These are phyloP conservation scores for Trypoxylon attenuatum DNA, from an alignment of 2,888 invertebrate genomes.

Conservation along the genomic window DNA sequence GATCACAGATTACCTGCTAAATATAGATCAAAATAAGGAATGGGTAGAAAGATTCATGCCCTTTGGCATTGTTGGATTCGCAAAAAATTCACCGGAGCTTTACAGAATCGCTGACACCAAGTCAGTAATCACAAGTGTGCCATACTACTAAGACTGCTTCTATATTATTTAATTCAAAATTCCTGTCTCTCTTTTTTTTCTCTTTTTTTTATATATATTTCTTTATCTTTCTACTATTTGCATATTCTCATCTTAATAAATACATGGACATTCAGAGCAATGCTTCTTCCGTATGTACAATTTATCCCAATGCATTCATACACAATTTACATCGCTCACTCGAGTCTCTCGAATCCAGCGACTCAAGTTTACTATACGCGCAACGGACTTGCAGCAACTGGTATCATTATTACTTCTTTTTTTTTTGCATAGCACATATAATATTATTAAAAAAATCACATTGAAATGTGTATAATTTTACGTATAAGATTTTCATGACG, in stretches of 20 bases:
- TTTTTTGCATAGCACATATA: slow-evolving; percentile 8
- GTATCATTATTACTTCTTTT: background rate
- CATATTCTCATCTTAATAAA: slow-evolving; percentile 32
- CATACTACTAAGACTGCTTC: slow-evolving; percentile 57
- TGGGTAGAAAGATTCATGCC: slow-evolving; percentile 60
- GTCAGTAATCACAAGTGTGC: slow-evolving; percentile 56
- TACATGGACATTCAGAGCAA: slow-evolving; percentile 20
- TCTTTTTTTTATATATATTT: slow-evolving; percentile 17
- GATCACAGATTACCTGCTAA: slow-evolving; percentile 57
- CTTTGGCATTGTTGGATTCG: slow-evolving; percentile 60
- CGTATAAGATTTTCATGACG: background rate
- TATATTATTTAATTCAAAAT: slow-evolving; percentile 11
- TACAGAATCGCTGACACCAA: slow-evolving; percentile 54
- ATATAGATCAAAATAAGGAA: slow-evolving; percentile 42
- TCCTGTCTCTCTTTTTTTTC: background rate
- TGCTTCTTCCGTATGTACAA: slow-evolving; percentile 24
- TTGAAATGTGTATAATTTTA: slow-evolving; percentile 17
- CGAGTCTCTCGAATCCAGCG: background rate
- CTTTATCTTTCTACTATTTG: slow-evolving; percentile 10
- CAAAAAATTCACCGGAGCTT: slow-evolving; percentile 52
- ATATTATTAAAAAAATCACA: slow-evolving; percentile 33
- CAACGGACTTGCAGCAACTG: slow-evolving; percentile 1
- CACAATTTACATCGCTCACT: background rate
- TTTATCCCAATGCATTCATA: slow-evolving; percentile 1
- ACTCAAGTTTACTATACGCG: background rate